Evolutionary conservation across 2,888 invertebrate genomes (phyloP).

Genomic region (Meta bourneti): DNA sequence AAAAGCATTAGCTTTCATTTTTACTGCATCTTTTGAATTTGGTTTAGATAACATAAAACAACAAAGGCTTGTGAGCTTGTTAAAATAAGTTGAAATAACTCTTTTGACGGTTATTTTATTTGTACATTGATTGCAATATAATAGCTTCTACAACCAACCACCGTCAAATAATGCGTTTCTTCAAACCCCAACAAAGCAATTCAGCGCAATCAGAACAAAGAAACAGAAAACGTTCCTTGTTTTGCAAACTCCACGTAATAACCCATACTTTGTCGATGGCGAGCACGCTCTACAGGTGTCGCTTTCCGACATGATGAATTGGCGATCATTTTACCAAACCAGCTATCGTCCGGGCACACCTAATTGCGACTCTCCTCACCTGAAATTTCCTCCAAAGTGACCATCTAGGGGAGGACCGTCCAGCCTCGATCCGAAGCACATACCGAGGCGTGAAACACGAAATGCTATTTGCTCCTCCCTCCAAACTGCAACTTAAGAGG

Average conservation of each 20-base stretch:
- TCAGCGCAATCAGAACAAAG: no score
- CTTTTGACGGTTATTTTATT: no score
- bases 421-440: conserved; percentile 10
- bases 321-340: conserved; percentile 23
- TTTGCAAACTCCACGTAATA: not conserved
- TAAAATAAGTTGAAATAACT: no score
- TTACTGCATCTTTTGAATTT: no score
- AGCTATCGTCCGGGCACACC: not conserved
- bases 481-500: not conserved
- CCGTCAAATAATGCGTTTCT: no score
- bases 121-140: no score
- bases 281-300: conserved; percentile 22
- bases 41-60: no score
- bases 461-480: conserved; percentile 43
- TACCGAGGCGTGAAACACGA: conserved; percentile 67
- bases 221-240: not conserved
- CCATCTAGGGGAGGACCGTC: conserved; percentile 23
- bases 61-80: no score
- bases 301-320: conserved; percentile 38
- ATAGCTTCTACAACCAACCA: no score
- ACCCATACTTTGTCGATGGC: not conserved
- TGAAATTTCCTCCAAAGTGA: conserved; percentile 5
- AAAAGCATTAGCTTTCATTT: no score
- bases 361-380: conserved; percentile 18
- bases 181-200: no score